Percentiles rank a stretch among this genome's conserved stretches.
Conservation (phyloP, 2,113 vertebrate genomes). For the Oreocharis arfaki region DNA sequence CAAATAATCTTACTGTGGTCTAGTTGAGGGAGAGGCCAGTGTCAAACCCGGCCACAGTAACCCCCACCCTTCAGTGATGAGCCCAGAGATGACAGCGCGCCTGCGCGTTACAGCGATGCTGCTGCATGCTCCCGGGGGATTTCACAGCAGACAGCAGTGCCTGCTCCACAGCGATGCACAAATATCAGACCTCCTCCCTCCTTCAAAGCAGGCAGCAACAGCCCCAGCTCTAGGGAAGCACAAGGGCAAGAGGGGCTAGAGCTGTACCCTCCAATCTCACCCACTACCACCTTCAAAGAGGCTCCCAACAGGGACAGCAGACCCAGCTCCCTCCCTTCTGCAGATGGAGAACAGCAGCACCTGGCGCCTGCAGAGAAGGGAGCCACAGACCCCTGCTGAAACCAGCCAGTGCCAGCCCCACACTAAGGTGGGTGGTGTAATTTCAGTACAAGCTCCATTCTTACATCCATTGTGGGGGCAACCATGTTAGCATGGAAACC, state of each 20-base stretch:
- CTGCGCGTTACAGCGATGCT: background rate
- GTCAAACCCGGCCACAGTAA: background rate
- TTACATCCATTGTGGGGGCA: background rate
- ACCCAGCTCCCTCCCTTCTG: background rate
- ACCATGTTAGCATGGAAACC: background rate
- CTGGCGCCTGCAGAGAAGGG: background rate
- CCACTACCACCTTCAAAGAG: background rate
- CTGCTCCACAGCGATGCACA: background rate
- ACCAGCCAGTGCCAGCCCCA: background rate
- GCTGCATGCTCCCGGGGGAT: background rate
- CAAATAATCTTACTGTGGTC: conserved; percentile 7
- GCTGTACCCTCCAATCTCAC: background rate
- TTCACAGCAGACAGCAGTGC: background rate
- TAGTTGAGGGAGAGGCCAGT: background rate
- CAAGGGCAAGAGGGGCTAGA: background rate
- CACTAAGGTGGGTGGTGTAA: background rate
- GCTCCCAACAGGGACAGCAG: background rate
- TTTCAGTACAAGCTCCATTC: background rate
- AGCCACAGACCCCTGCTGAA: background rate
- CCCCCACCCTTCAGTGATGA: background rate
- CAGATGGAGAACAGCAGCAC: background rate
- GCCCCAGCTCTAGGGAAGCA: background rate
- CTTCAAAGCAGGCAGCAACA: background rate
- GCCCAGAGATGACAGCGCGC: background rate
- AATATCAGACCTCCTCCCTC: background rate